Base-by-base conservation (phyloP, 2,888 invertebrate genomes). In the Dryocosmus kuriphilus region DNA sequence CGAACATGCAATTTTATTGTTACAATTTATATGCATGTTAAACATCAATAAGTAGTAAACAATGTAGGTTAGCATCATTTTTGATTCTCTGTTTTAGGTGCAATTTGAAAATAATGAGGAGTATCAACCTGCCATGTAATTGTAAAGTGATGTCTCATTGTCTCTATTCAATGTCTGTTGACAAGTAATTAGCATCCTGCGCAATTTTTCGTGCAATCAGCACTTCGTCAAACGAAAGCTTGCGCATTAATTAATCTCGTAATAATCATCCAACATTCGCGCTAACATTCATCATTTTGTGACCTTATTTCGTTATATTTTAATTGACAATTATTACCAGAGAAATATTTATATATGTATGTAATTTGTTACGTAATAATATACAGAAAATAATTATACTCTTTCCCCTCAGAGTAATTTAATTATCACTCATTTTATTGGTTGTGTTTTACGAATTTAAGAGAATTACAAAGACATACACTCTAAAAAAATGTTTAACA, bases 181-280 rank as follows among this genome's bases (percentile, higher is more conserved):
- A 67, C 67, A 67, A 67, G 27, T 67, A 67, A 67, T 67, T 67
- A 67, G 41, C 27, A 46, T 27, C 46, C 16, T 27, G 71, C 16
- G 41, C 24, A 51, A 77, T 60, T 67, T 67, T 75, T 62, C 30
- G 24, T 22, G n/a, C 62, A 75, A 27, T 76, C 38, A 71, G 35
- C 61, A 76, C 71, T 22, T 77, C n/a, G 32, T 41, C 71, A 8
- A 73, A n/a, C 9, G 22, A 74, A 77, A 14, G 16, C 55, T 35
- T n/a, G 24, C 62, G 38, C 22, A 30, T 30, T 61, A 41, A 27
- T 22, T 75, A 38, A 84, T 86, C 86, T 85, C 83, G 85, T 83
- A 81, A 85, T 83, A 81, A 85, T 81, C 81, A 81, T 81, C 76
- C 83, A 87, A 83, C 85, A 84, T 81, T 81, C 85, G 80, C 80